These are phyloP conservation scores for Larimichthys crocea DNA, from an alignment of 2,113 vertebrate genomes.

Conservation along the genomic window DNA sequence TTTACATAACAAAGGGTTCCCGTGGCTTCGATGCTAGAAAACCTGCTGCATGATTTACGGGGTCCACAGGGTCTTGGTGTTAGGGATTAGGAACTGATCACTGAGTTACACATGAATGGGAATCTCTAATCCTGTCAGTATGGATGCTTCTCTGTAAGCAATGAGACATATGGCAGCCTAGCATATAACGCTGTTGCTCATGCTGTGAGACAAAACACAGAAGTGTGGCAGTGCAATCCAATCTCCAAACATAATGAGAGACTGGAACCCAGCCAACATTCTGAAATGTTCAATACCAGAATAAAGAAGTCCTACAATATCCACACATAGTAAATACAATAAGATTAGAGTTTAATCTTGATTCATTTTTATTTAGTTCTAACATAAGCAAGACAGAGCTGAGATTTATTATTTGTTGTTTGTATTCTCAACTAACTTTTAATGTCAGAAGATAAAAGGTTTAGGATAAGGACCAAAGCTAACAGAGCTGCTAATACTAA, in stretches of 20 bases:
- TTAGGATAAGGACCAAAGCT: not conserved
- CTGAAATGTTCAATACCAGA: not conserved
- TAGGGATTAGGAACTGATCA: conserved; percentile 39
- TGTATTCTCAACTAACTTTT: not conserved
- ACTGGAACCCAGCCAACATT: not conserved
- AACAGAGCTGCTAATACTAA: not conserved
- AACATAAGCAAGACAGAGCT: not conserved
- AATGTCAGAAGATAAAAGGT: not conserved
- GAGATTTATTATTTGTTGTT: not conserved
- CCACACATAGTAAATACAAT: not conserved
- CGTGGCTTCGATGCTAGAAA: conserved; percentile 7
- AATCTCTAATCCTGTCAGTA: conserved; percentile 33
- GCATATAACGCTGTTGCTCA: conserved; percentile 5
- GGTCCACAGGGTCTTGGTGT: not conserved
- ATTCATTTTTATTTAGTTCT: not conserved
- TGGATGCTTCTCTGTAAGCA: not conserved
- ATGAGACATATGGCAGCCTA: not conserved
- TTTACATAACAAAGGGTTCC: conserved; percentile 3
- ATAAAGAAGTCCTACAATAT: not conserved
- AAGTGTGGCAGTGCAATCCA: not conserved
- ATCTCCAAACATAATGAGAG: not conserved
- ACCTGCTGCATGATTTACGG: not conserved
- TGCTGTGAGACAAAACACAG: not conserved
- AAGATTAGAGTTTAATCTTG: not conserved
- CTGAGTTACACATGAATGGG: not conserved